These are phyloP conservation scores for Zeugodacus cucurbitae DNA, from an alignment of 1,140 invertebrate species.

Conservation along the genomic window DNA sequence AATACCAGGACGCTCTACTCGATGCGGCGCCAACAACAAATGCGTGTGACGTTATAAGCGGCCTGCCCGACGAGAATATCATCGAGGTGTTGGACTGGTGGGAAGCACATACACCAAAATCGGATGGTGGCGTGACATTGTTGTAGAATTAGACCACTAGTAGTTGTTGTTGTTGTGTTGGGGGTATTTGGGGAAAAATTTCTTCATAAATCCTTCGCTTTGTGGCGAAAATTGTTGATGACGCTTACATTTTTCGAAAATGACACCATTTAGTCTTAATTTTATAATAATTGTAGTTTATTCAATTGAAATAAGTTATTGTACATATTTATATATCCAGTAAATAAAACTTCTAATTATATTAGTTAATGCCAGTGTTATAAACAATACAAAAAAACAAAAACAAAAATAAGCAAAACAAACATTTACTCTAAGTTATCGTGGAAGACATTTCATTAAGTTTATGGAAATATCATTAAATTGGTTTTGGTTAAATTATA, in stretches of 20 bases:
- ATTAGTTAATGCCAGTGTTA: background rate
- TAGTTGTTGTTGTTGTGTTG: background rate
- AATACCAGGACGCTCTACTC: conserved; percentile 61
- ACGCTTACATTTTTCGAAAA: conserved; percentile 40
- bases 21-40: conserved; percentile 51
- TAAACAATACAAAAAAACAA: background rate
- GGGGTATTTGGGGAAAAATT: background rate
- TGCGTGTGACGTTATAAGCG: background rate
- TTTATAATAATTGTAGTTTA: background rate
- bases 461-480: conserved; percentile 3
- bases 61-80: conserved; percentile 65
- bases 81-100: conserved; percentile 68
- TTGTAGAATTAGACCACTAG: conserved; percentile 37
- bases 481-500: conserved; percentile 6
- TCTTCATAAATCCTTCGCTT: background rate
- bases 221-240: conserved; percentile 34
- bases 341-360: background rate
- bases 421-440: background rate
- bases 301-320: background rate
- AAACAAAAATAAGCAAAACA: conserved; percentile 21
- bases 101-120: conserved; percentile 66
- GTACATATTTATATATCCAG: background rate
- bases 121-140: conserved; percentile 50
- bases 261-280: background rate
- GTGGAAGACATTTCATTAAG: conserved; percentile 27